phyloP scores from a whole-genome alignment of 2,888 invertebrate genomes.

The Boloria euphrosyne region DNA sequence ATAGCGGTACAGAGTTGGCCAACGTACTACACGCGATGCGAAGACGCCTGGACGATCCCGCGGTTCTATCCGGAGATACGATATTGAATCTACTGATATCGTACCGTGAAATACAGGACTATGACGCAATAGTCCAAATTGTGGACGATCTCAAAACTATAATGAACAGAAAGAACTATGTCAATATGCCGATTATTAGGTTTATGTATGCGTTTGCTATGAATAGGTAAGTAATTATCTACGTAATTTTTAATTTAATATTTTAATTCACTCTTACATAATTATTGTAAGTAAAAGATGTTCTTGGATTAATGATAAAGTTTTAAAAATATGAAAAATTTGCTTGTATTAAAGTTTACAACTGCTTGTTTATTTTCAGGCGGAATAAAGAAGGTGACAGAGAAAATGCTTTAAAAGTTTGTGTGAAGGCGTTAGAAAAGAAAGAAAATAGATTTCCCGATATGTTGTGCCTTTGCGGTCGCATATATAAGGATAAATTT shows the following conservation, averaged over 20 bases:
- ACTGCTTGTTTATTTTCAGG: conserved; percentile 67
- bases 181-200: conserved; percentile 94
- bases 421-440: conserved; percentile 94
- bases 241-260: neutral
- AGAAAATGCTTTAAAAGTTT: conserved; percentile 95
- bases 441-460: conserved; percentile 98
- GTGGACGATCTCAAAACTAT: conserved; percentile 96
- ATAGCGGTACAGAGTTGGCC: conserved; percentile 90
- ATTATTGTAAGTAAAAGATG: neutral
- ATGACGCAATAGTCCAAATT: conserved; percentile 98
- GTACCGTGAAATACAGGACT: conserved; percentile 95
- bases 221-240: conserved; percentile 84
- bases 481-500: conserved; percentile 98
- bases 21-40: conserved; percentile 94
- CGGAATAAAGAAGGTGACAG: conserved; percentile 97
- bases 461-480: conserved; percentile 97
- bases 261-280: neutral
- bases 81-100: conserved; percentile 97
- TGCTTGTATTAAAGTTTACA: no score
- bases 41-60: conserved; percentile 96
- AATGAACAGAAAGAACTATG: conserved; percentile 93
- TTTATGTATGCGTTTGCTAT: conserved; percentile 98
- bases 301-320: no score
- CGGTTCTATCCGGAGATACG: conserved; percentile 97
- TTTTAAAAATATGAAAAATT: no score